Percentiles rank a stretch among this genome's conserved stretches.
phyloP scores from a whole-genome alignment of 2,113 vertebrate genomes.

The Lathamus discolor region DNA sequence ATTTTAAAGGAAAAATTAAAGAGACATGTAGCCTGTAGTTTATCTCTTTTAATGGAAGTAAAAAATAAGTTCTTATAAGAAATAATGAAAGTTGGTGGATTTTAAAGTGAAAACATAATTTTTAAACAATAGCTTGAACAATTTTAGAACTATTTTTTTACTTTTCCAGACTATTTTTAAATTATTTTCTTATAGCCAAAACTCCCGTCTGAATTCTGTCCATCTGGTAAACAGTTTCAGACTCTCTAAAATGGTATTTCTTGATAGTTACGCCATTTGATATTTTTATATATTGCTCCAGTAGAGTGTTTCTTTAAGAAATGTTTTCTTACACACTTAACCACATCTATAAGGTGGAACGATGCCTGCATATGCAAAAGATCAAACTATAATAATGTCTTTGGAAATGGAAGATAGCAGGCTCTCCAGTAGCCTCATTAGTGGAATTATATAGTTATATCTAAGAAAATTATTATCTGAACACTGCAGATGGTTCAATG shows the following conservation, averaged over 20 bases:
- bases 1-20: not conserved
- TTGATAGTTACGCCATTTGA: not conserved
- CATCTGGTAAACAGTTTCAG: not conserved
- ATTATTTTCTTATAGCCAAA: not conserved
- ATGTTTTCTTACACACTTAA: slow-evolving; percentile 3
- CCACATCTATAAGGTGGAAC: slow-evolving; percentile 30
- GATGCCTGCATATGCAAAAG: slow-evolving; percentile 45
- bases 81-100: not conserved
- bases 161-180: not conserved
- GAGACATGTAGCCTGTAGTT: not conserved
- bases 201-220: not conserved
- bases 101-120: not conserved
- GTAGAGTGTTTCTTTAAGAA: slow-evolving; percentile 22
- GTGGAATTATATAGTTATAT: slow-evolving; percentile 50
- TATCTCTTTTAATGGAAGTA: not conserved
- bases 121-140: not conserved
- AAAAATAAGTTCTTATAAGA: not conserved
- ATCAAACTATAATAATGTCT: slow-evolving; percentile 57
- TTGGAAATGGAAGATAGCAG: slow-evolving; percentile 57
- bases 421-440: slow-evolving; percentile 64
- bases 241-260: not conserved
- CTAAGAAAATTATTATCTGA: slow-evolving; percentile 62
- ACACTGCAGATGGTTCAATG: slow-evolving; percentile 59
- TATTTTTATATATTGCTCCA: not conserved
- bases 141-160: not conserved